Base-by-base conservation (phyloP, 2,113 vertebrate genomes). In the Phasianus colchicus region DNA sequence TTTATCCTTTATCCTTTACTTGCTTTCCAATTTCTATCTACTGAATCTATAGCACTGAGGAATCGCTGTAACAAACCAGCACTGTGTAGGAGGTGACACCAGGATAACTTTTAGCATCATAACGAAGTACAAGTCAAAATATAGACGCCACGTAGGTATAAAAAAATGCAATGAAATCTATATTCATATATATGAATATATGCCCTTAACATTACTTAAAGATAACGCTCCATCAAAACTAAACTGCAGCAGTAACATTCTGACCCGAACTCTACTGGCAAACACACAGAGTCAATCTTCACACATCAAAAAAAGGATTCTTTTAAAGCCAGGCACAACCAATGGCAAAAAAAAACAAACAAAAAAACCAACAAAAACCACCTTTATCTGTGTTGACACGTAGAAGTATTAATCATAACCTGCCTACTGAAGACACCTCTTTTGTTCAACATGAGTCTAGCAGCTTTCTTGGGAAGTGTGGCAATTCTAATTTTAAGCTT, bases 71-170 rank as follows among this genome's bases (percentile, higher is more conserved):
- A 83, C 30, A 69, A 82, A 76, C 13, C 9, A 18, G 10, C 17
- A 22, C 34, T 25, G 61, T 50, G n/a, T 38, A 50, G 66, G 27
- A 60, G 22, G 18, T 86, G 29, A 84, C 21, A 54, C 8, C 24
- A 25, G 70, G 65, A 60, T n/a, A 84, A 55, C 34, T 84, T 81
- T 18, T 4, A 47, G 14, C 24, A 42, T n/a, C 25, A 11, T 50
- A 75, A 81, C 9, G 14, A 89, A 75, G 10, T 42, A 6, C 30
- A 74, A 90, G 32, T 25, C 52, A 84, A 86, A 92, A 86, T 30
- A 81, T 0, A 86, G 30, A 5, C 1, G 1, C 45, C 36, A 14
- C 8, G 19, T 24, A 74, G 11, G 43, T 34, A 20, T 1, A 21
- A 54, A 88, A 88, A 76, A 50, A 42, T 2, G 4, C 30, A 80